phyloP scores from a whole-genome alignment of 2,888 invertebrate genomes.

The Drosophila hamatofila region DNA sequence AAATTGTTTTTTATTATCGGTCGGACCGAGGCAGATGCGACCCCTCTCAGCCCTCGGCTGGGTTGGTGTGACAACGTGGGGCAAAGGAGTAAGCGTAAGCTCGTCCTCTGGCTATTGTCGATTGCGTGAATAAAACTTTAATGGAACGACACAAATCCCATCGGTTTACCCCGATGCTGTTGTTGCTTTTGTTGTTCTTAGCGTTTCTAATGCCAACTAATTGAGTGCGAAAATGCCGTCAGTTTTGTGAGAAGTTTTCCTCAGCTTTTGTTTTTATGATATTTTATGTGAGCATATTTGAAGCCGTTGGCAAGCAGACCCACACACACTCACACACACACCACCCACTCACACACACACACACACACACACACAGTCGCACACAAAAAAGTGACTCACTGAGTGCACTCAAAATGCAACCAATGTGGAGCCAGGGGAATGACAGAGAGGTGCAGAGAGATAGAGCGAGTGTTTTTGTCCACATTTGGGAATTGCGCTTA shows the following conservation, averaged over 20 bases:
- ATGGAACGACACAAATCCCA: conserved; percentile 83
- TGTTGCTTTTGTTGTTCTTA: conserved; percentile 18
- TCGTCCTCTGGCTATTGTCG: conserved; percentile 51
- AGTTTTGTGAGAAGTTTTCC: conserved; percentile 67
- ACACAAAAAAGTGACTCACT: conserved; percentile 26
- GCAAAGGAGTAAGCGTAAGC: conserved; percentile 59
- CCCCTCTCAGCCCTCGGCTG: conserved; percentile 22
- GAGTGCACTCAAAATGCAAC: conserved; percentile 62
- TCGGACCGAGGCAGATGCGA: conserved; percentile 27
- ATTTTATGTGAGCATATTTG: conserved; percentile 49
- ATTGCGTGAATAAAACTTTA: conserved; percentile 84
- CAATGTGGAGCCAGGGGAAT: background rate
- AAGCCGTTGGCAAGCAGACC: conserved; percentile 36
- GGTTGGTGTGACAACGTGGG: conserved; percentile 31
- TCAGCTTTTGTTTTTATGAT: conserved; percentile 45
- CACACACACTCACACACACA: background rate
- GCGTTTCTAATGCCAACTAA: conserved; percentile 84
- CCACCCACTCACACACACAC: conserved; percentile 9
- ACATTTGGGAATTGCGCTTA: conserved; percentile 58
- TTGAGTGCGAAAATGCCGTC: conserved; percentile 85
- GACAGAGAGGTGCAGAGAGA: background rate
- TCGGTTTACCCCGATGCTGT: conserved; percentile 48
- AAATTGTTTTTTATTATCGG: conserved; percentile 84
- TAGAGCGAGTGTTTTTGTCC: conserved; percentile 16
- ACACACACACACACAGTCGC: conserved; percentile 10